Base-by-base conservation (phyloP, 2,888 invertebrate genomes). In the Eupithecia exiguata region DNA sequence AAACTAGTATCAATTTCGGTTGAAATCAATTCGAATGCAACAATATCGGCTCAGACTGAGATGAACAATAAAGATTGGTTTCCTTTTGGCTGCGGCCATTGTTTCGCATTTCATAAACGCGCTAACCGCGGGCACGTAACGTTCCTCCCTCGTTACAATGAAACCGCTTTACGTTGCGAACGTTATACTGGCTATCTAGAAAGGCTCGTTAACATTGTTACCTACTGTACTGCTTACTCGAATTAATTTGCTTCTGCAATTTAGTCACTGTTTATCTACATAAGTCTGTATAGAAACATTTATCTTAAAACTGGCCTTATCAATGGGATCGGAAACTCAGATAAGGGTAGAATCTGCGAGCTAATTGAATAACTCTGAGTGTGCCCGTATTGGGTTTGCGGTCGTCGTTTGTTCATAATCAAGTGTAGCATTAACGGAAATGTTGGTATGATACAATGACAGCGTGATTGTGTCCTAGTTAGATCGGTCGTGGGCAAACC, bases 21-120 rank as follows among this genome's bases (percentile, higher is more conserved):
- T 84, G 82, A 88, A 91, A 91, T 92, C 90, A 90, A 92, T 91
- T 91, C 88, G 80, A 86, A 87, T 85, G 83, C 83, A 85, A 90
- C 86, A 88, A 88, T 89, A 90, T 90, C 87, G 85, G 84, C 89
- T 86, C 88, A 87, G 86, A 88, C 84, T 85, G 81, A 86, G 89
- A 89, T 89, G 84, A 86, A 84, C 88, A 89, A 87, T 92, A 91
- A 89, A 92, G 91, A 92, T 92, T 90, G 86, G 81, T 85, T 86
- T 87, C 85, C 86, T 86, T 87, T 88, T 88, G 83, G 87, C 83
- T 82, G 78, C 80, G 80, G 82, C 88, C 83, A 91, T 92, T 92
- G 91, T 92, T 92, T 88, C 83, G 85, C 84, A 87, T 88, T 88
- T 90, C 87, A 88, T 90, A 90, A 87, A 84, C 84, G 83, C 81